These are phyloP conservation scores for Zalophus californianus DNA, from an alignment of 2,797 vertebrate species.

Conservation along the genomic window DNA sequence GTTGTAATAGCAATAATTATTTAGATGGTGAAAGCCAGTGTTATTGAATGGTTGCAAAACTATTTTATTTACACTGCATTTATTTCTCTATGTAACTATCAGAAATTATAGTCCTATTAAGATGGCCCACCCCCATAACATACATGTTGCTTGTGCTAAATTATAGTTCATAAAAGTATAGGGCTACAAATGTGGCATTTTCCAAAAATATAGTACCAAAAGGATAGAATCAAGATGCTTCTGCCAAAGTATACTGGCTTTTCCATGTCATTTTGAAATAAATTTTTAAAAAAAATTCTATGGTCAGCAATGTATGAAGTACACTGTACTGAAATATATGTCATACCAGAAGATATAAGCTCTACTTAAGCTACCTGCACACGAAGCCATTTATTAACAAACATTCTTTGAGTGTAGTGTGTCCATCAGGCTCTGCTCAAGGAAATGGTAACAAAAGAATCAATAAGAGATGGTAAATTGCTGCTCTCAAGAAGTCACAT, in stretches of 20 bases:
- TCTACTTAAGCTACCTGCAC: background rate
- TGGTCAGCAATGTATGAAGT: background rate
- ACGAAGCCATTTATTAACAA: background rate
- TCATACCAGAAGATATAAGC: background rate
- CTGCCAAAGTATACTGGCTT: background rate
- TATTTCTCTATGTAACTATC: background rate
- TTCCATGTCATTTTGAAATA: background rate
- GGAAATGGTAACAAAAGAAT: background rate
- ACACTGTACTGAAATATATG: background rate
- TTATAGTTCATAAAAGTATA: background rate
- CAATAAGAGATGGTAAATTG: background rate
- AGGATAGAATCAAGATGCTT: background rate
- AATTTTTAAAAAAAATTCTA: background rate
- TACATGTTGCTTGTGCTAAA: background rate
- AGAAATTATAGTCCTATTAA: background rate
- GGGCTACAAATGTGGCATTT: background rate
- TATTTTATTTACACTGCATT: background rate
- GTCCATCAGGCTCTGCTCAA: background rate
- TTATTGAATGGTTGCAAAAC: background rate
- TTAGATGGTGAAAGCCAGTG: background rate
- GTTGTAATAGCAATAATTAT: background rate
- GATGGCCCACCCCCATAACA: background rate
- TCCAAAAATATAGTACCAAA: background rate
- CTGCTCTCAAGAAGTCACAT: background rate
- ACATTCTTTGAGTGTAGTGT: background rate